Evolutionary conservation across 2,113 vertebrate species (phyloP).

Genomic region (Pristiophorus japonicus): DNA sequence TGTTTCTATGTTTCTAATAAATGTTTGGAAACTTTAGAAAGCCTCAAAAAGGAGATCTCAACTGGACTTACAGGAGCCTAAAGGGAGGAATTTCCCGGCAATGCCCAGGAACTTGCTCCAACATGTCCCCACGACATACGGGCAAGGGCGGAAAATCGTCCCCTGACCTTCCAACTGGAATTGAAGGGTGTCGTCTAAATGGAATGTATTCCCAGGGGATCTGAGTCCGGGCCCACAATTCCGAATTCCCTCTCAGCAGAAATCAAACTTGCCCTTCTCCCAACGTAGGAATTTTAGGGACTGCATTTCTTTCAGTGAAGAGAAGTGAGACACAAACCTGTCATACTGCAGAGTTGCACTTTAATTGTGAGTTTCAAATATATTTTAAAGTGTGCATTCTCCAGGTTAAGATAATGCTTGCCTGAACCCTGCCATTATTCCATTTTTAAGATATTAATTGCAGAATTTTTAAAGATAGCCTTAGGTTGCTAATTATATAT

Average conservation of each 20-base stretch:
- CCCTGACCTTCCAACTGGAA: background rate
- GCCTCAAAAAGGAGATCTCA: background rate
- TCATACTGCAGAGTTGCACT: background rate
- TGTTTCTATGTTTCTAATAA: no score
- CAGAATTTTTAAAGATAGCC: background rate
- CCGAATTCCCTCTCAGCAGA: background rate
- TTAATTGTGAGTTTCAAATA: background rate
- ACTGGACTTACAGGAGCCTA: background rate
- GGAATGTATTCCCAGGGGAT: background rate
- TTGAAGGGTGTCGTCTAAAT: background rate
- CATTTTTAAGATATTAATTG: conserved; percentile 22
- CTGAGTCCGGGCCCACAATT: background rate
- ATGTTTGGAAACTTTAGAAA: background rate
- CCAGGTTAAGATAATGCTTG: background rate
- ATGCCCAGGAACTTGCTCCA: no score
- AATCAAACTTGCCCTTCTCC: background rate
- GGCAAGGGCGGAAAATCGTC: background rate
- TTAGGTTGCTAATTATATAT: background rate
- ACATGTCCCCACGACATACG: background rate
- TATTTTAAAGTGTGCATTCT: conserved; percentile 4
- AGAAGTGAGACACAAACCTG: background rate
- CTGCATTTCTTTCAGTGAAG: background rate
- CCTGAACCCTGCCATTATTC: background rate
- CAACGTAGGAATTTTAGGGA: background rate
- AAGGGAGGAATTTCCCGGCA: background rate